Evolutionary conservation across 2,888 invertebrate genomes (phyloP), one percentile per base, ranked within the genome.

Genomic region (Ormyrus rosae): DNA sequence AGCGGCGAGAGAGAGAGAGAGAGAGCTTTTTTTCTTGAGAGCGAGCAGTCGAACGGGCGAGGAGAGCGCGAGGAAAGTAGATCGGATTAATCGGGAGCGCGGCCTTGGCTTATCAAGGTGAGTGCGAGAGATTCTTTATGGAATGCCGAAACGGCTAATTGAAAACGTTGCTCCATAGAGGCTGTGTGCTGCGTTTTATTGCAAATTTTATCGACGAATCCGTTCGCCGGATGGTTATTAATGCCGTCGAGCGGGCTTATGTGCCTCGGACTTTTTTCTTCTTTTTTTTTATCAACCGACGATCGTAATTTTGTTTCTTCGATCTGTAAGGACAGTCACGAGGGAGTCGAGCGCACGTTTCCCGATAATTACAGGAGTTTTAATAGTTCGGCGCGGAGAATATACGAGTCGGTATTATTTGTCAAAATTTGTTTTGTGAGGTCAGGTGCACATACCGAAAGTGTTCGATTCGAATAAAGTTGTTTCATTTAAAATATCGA

Each of bases 21-120:
- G 64, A 6, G 8, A 10, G 13, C 45, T 65, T 60, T 70, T 70
- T 46, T 13, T 6, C 11, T 61, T n/a, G 19, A 19, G 34, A 34
- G 34, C 34, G 34, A 19, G 19, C 19, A 19, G 19, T 19, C 19
- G 19, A 19, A 19, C 19, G 19, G 19, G 19, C 19, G 19, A 19
- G 19, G 19, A 6, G 60, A 6, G 60, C 50, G 34, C 48, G 61
- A n/a, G 46, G 60, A 74, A 74, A 75, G 51, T 75, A 60, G 58
- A 60, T 68, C 75, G 51, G 51, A 75, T 65, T 48, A 34, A 13
- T 60, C 56, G 48, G 9, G 45, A 61, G 7, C 61, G 6, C 7
- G 34, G 61, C 61, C 77, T 70, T 65, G 70, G 10, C 58, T 63
- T 13, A 65, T 71, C 63, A 45, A 65, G 53, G 58, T 0, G 70